A percentile compares a stretch with the other conserved stretches of the same genome.
Conservation (phyloP, 2,113 vertebrate species). For the Casuarius casuarius region DNA sequence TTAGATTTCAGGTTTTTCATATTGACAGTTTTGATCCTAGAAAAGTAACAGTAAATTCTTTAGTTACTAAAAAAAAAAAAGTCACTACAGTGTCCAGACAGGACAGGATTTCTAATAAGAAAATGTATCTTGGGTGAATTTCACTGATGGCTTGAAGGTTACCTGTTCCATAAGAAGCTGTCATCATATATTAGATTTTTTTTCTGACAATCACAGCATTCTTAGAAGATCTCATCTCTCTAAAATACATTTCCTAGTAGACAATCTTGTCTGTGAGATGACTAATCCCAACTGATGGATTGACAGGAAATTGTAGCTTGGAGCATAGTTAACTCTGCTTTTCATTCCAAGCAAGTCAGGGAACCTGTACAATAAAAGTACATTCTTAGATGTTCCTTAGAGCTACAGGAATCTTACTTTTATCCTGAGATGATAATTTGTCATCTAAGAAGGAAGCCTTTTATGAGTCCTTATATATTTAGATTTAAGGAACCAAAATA, state of each 20-base stretch:
- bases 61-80: not conserved
- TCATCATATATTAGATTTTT: not conserved
- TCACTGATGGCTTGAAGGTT: not conserved
- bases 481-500: not conserved
- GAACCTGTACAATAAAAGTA: not conserved
- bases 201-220: not conserved
- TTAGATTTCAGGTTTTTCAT: not conserved
- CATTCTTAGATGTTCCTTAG: not conserved
- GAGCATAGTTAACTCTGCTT: not conserved
- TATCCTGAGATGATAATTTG: not conserved
- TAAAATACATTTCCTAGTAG: not conserved
- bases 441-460: not conserved
- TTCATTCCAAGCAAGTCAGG: not conserved
- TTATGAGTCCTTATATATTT: not conserved
- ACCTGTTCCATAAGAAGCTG: not conserved
- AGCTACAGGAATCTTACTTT: constrained; percentile 16
- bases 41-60: not conserved
- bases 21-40: too few species aligned
- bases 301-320: not conserved
- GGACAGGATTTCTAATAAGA: not conserved
- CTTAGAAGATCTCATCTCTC: not conserved
- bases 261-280: not conserved
- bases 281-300: constrained; percentile 5
- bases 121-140: not conserved
- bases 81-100: rapidly evolving